These are phyloP conservation scores for Phengaris alcon DNA, from an alignment of 2,888 invertebrate genomes.

Conservation along the genomic window DNA sequence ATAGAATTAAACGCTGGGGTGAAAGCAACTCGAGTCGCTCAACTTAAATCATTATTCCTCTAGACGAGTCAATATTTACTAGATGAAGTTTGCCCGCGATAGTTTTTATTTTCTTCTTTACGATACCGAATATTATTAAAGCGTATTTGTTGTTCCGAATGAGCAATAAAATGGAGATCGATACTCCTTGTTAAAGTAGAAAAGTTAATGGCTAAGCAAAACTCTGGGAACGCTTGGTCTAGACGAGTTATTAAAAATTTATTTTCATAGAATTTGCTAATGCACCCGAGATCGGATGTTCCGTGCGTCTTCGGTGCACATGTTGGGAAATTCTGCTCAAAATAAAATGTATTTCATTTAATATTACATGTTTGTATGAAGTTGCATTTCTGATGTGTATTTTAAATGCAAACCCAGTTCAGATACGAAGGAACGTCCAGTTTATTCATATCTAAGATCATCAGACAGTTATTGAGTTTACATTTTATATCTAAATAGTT, in stretches of 20 bases:
- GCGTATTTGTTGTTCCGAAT: slow-evolving; percentile 56
- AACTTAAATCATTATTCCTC: slow-evolving; percentile 52
- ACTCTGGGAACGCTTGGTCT: slow-evolving; percentile 64
- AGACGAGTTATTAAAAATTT: slow-evolving; percentile 74
- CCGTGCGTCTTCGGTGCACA: slow-evolving; percentile 33
- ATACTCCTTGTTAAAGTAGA: slow-evolving; percentile 58
- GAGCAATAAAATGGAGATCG: slow-evolving; percentile 65
- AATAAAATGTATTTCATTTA: slow-evolving; percentile 28
- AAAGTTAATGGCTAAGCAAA: slow-evolving; percentile 63
- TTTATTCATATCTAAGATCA: background rate
- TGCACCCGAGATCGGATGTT: slow-evolving; percentile 49
- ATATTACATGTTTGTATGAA: slow-evolving; percentile 10
- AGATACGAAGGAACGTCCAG: slow-evolving; percentile 1
- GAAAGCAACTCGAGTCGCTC: slow-evolving; percentile 48
- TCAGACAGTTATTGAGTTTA: background rate
- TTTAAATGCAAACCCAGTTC: slow-evolving; percentile 17
- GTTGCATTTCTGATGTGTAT: slow-evolving; percentile 21
- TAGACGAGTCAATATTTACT: slow-evolving; percentile 67
- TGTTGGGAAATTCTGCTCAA: slow-evolving; percentile 13
- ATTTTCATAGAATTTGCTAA: slow-evolving; percentile 61
- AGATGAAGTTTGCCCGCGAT: slow-evolving; percentile 66
- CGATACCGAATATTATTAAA: slow-evolving; percentile 65
- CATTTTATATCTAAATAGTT: background rate
- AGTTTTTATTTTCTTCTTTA: slow-evolving; percentile 69
- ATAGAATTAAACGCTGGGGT: slow-evolving; percentile 51